Base-by-base conservation (phyloP, 2,888 invertebrate species). In the Harmothoe impar region DNA sequence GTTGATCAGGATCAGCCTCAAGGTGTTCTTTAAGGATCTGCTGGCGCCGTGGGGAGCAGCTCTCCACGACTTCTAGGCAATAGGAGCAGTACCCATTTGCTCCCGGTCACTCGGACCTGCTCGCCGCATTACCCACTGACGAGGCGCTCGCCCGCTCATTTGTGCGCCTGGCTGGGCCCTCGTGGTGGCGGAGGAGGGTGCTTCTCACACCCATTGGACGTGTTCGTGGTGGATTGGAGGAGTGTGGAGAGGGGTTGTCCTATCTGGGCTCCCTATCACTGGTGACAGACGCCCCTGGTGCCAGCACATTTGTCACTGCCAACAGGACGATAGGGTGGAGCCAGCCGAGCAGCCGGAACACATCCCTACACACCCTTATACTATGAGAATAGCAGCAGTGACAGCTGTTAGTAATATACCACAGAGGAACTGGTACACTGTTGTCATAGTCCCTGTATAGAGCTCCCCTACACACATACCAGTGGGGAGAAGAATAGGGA, bases 1-100 rank as follows among this genome's bases (percentile, higher is more conserved):
- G 72, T 72, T 72, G 72, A 72, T 72, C 72, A 72, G 72, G 72
- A n/a, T 29, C 72, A n/a, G 29, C 72, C 72, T 72, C 29, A 29
- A 72, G 25, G 72, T 72, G 72, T 72, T 72, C 72, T 72, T 72
- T 72, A 72, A 72, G n/a, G 25, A 72, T 72, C 72, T 29, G 15
- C 72, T 25, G 29, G 72, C 29, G 15, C 62, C 62, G 25, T 43
- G 43, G 10, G 43, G n/a, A 62, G 23, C 62, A n/a, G 62, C 62
- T n/a, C n/a, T 3, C 62, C 54, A 52, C 3, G 12, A n/a, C 20
- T 15, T 12, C 3, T 20, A n/a, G 62, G 62, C n/a, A 62, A 20
- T 62, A 20, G 62, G 62, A 62, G 62, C 62, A 72, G 15, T 72
- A 72, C 72, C 72, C 72, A 29, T 29, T 29, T 72, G 72, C 29